Percentiles rank a stretch among this genome's conserved stretches.
Conservation (phyloP, 2,113 vertebrate genomes). For the Misgurnus anguillicaudatus region DNA sequence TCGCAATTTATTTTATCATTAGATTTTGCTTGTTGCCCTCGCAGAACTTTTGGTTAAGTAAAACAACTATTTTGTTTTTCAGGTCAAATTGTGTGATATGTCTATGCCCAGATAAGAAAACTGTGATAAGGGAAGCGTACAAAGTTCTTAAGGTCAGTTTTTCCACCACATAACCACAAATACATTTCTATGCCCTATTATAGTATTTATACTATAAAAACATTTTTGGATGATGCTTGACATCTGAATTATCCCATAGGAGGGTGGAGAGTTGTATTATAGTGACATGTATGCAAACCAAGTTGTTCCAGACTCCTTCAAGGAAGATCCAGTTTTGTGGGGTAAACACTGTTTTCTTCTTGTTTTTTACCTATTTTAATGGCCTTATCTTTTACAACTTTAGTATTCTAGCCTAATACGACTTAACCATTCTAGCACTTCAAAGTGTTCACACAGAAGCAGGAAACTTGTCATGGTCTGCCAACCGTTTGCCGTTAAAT, state of each 20-base stretch:
- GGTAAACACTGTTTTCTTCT: constrained; percentile 51
- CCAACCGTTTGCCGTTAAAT: too few relatives aligned
- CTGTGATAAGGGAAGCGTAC: constrained; percentile 69
- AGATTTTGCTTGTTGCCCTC: neutral
- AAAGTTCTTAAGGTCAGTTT: constrained; percentile 67
- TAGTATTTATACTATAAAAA: neutral
- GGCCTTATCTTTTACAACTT: neutral
- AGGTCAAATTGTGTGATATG: constrained; percentile 79
- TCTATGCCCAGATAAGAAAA: constrained; percentile 71
- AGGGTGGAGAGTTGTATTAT: constrained; percentile 73
- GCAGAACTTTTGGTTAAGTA: neutral
- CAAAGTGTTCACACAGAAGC: too few relatives aligned
- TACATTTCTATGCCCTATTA: neutral
- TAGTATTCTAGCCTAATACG: neutral
- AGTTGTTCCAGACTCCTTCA: constrained; percentile 69
- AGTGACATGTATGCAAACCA: constrained; percentile 76
- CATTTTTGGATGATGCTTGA: neutral
- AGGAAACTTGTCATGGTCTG: too few relatives aligned
- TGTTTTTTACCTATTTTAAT: neutral
- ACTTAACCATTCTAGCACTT: too few relatives aligned
- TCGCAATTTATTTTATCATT: neutral
- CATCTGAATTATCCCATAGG: constrained; percentile 53
- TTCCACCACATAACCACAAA: neutral
- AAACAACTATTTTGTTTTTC: constrained; percentile 21
- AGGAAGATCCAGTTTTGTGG: constrained; percentile 70